These are phyloP conservation scores for Chloroceryle amazona DNA, from an alignment of 2,797 vertebrate species.

Conservation along the genomic window DNA sequence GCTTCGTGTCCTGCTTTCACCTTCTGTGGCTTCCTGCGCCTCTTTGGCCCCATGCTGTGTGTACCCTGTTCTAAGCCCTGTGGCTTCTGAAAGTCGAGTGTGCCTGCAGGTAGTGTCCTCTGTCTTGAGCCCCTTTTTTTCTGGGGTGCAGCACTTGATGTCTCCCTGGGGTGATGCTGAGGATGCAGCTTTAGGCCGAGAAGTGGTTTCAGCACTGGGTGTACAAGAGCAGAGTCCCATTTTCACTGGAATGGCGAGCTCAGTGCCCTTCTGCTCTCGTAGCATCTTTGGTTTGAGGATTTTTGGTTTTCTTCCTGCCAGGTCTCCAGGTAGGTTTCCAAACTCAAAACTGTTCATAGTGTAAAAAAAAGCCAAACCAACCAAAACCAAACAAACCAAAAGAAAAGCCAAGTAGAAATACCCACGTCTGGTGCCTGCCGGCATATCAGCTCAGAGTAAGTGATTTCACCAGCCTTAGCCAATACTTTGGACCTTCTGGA, in stretches of 20 bases:
- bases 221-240: accelerated
- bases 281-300: accelerated
- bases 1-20: not conserved
- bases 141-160: not conserved
- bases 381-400: not conserved
- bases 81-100: not conserved
- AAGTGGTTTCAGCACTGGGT: accelerated
- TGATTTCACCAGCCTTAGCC: not conserved
- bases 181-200: accelerated
- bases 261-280: not conserved
- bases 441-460: not conserved
- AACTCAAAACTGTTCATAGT: not conserved
- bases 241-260: not conserved
- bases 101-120: accelerated
- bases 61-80: not conserved
- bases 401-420: not conserved
- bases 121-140: not conserved
- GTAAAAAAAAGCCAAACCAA: not conserved
- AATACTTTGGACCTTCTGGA: not conserved
- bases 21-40: not conserved
- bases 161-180: not conserved
- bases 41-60: not conserved
- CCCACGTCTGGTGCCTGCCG: not conserved
- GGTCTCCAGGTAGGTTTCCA: not conserved
- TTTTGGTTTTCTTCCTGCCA: not conserved